phyloP scores from a whole-genome alignment of 1,140 invertebrate genomes.

The Bicyclus anynana region DNA sequence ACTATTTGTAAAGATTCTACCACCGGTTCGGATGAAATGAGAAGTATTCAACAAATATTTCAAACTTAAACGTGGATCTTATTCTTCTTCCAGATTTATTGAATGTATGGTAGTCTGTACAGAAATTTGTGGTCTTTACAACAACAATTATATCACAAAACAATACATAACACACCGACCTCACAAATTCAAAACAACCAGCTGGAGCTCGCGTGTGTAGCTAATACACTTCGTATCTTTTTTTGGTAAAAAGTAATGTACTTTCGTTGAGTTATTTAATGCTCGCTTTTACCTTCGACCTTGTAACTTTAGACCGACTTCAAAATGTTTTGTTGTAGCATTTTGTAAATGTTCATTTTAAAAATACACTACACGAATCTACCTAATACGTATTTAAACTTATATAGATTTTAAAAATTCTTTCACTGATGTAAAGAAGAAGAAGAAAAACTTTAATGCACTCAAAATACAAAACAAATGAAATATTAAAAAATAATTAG shows the following conservation, averaged over 20 bases:
- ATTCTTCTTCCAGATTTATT: background rate
- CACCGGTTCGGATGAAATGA: too few relatives aligned
- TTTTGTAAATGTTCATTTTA: background rate
- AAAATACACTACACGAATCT: too few relatives aligned
- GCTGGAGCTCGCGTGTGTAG: background rate
- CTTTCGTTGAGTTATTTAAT: slow-evolving; percentile 1
- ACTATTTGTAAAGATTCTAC: too few relatives aligned
- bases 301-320: background rate
- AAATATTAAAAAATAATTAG: too few relatives aligned
- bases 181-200: slow-evolving; percentile 1
- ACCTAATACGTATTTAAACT: too few relatives aligned
- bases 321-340: background rate
- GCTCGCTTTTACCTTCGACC: background rate
- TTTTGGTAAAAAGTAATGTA: background rate
- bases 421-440: too few relatives aligned
- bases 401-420: too few relatives aligned
- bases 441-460: too few relatives aligned
- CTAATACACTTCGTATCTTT: background rate
- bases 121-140: background rate
- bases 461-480: too few relatives aligned
- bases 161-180: background rate
- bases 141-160: background rate
- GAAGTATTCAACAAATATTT: too few relatives aligned
- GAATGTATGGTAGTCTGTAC: background rate
- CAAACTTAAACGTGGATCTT: background rate